phyloP scores from a whole-genome alignment of 2,797 vertebrate genomes.

The Characodon lateralis region DNA sequence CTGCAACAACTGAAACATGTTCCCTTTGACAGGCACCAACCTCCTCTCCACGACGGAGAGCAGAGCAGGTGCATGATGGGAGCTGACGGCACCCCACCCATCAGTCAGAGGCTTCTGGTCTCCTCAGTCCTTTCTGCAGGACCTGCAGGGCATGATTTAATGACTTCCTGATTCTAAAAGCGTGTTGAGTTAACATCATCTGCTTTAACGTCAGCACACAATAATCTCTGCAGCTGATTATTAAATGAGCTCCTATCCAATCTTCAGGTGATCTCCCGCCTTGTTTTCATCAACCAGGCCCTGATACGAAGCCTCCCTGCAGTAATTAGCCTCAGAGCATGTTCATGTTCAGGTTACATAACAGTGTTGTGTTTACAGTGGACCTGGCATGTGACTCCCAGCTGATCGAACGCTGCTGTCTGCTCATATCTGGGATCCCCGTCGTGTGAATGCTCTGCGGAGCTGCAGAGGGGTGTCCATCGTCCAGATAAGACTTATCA shows the following conservation, averaged over 20 bases:
- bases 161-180: not conserved
- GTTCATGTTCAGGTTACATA: conserved; percentile 25
- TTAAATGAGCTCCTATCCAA: not conserved
- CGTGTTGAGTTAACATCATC: not conserved
- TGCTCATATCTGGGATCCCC: conserved; percentile 37
- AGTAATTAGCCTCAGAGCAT: conserved; percentile 28
- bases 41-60: not conserved
- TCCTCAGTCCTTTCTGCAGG: not conserved
- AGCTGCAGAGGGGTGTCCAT: not conserved
- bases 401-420: conserved; percentile 46
- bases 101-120: not conserved
- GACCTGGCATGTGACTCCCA: conserved; percentile 44
- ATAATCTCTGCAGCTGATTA: not conserved
- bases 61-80: conserved; percentile 4
- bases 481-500: conserved; percentile 38
- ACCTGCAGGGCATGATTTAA: not conserved
- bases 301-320: not conserved
- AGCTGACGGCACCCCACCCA: not conserved
- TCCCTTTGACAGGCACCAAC: no score
- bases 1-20: no score
- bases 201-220: no score
- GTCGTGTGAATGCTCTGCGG: conserved; percentile 2
- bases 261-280: not conserved
- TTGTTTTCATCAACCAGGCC: not conserved
- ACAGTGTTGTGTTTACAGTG: conserved; percentile 11